Conservation (phyloP, 2,113 vertebrate genomes). For the Sardina pilchardus region DNA sequence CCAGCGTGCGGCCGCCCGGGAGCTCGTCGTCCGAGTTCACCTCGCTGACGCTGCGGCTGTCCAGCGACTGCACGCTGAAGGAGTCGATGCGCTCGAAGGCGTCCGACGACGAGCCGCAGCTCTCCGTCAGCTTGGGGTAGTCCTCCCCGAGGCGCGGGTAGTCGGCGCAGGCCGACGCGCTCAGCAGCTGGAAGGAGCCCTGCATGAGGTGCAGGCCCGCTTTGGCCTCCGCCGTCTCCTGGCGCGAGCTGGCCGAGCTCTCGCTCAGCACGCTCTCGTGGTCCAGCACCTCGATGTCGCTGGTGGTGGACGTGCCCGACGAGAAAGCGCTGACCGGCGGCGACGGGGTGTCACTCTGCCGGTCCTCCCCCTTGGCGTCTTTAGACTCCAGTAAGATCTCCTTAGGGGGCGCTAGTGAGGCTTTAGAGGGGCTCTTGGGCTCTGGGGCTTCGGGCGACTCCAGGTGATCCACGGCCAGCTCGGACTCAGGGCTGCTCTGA, state of each 20-base stretch:
- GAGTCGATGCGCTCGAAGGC: constrained; percentile 98
- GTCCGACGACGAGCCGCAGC: constrained; percentile 92
- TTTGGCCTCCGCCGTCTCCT: constrained; percentile 88
- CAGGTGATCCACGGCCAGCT: constrained; percentile 32
- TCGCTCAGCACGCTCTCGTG: constrained; percentile 97
- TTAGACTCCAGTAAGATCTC: constrained; percentile 77
- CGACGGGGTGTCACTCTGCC: constrained; percentile 94
- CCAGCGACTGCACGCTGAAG: constrained; percentile 93
- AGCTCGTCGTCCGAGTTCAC: constrained; percentile 97
- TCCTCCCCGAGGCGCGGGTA: constrained; percentile 85
- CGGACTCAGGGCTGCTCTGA: constrained; percentile 24
- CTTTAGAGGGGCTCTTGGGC: constrained; percentile 49
- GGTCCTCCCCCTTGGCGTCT: constrained; percentile 88
- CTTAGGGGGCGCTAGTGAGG: constrained; percentile 68
- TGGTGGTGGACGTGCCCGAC: constrained; percentile 97
- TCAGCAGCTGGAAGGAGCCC: constrained; percentile 94
- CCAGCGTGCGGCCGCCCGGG: constrained; percentile 81
- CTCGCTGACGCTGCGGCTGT: constrained; percentile 96
- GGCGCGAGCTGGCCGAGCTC: constrained; percentile 94
- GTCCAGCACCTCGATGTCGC: constrained; percentile 97
- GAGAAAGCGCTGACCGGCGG: constrained; percentile 95
- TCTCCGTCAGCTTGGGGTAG: constrained; percentile 93
- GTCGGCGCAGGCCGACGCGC: constrained; percentile 88
- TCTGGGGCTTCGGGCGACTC: constrained; percentile 46
- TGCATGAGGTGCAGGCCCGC: constrained; percentile 92